These are phyloP conservation scores for Drosophila subquinaria DNA, from an alignment of 2,888 invertebrate species.

Conservation along the genomic window DNA sequence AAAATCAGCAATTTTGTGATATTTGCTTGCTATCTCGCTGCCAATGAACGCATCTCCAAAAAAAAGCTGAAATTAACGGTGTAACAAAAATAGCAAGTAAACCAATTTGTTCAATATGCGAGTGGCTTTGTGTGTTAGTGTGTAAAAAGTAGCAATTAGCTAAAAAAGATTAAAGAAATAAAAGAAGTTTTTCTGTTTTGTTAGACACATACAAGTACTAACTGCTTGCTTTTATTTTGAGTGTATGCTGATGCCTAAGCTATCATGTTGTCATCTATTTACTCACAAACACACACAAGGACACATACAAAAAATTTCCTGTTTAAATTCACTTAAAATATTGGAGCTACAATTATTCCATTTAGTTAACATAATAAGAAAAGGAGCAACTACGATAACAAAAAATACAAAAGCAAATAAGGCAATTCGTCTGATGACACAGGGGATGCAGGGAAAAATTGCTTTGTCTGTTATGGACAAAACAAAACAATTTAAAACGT, in stretches of 20 bases:
- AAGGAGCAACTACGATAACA: not conserved
- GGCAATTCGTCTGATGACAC: slow-evolving; percentile 9
- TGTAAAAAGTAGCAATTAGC: not conserved
- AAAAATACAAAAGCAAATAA: not conserved
- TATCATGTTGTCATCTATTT: slow-evolving; percentile 45
- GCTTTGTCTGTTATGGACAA: slow-evolving; percentile 82
- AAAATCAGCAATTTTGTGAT: not conserved
- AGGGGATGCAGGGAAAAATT: slow-evolving; percentile 74
- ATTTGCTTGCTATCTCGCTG: slow-evolving; percentile 1
- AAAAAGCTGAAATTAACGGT: not conserved
- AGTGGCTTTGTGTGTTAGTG: slow-evolving; percentile 1
- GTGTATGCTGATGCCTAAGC: not conserved
- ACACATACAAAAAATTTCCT: not conserved
- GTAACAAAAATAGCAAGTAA: not conserved
- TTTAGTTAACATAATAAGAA: slow-evolving; percentile 2
- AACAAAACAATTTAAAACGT: slow-evolving; percentile 71
- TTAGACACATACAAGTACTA: not conserved
- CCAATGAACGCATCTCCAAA: not conserved
- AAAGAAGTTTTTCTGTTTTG: not conserved
- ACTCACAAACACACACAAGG: not conserved
- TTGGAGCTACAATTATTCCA: not conserved
- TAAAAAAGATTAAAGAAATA: not conserved
- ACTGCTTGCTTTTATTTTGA: not conserved
- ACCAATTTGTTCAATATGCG: not conserved
- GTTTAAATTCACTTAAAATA: not conserved